Evolutionary conservation across 2,113 vertebrate genomes (phyloP).

Genomic region (Piaya cayana): DNA sequence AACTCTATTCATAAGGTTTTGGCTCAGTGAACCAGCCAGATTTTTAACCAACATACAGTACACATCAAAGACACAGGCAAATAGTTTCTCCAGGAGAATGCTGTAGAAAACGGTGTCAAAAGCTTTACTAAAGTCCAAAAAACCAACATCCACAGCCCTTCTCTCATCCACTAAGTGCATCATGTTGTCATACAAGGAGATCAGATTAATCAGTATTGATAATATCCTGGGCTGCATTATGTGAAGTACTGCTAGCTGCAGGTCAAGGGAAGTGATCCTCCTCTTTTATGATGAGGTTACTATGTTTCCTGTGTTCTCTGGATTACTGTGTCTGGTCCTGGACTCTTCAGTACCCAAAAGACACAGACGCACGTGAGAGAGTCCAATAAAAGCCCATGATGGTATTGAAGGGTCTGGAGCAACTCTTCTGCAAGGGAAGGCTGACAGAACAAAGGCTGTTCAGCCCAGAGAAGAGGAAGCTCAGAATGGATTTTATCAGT

Average conservation of each 20-base stretch:
- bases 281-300: background rate
- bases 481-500: background rate
- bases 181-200: background rate
- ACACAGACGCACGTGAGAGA: background rate
- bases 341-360: background rate
- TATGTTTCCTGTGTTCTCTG: too few relatives aligned
- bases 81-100: background rate
- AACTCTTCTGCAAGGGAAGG: background rate
- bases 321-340: background rate
- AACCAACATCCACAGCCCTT: background rate
- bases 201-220: background rate
- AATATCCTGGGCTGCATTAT: background rate
- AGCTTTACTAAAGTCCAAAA: background rate
- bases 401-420: background rate
- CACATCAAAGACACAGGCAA: background rate
- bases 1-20: background rate
- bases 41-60: background rate
- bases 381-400: background rate
- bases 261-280: background rate
- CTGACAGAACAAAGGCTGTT: background rate
- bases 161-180: background rate
- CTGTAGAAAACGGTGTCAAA: background rate
- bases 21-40: fast-evolving
- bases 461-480: background rate
- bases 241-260: background rate